phyloP scores from a whole-genome alignment of 1,140 invertebrate genomes.

The Meloidogyne exigua region DNA sequence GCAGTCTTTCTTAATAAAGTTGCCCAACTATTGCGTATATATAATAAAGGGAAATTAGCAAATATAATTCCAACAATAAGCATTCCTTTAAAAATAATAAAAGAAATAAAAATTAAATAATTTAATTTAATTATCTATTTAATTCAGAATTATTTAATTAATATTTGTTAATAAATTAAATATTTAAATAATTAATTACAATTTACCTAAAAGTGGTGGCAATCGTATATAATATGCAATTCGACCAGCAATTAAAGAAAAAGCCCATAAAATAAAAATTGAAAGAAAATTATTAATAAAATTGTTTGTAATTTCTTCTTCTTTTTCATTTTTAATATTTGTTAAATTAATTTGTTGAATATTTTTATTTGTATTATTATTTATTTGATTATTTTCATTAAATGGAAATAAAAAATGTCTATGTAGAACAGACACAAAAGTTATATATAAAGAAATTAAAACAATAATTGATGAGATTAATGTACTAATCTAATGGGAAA shows the following conservation, averaged over 20 bases:
- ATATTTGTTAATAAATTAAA: neutral
- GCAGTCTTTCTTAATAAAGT: conserved; percentile 50
- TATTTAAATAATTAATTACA: neutral
- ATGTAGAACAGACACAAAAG: neutral
- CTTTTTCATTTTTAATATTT: too few species aligned
- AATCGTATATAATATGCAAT: conserved; percentile 24
- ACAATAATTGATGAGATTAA: neutral
- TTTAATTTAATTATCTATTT: too few species aligned
- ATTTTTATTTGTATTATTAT: neutral
- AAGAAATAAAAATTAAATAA: neutral
- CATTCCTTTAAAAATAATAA: conserved; percentile 71
- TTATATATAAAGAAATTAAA: conserved; percentile 3
- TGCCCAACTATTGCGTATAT: conserved; percentile 66
- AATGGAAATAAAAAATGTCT: neutral
- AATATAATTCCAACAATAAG: conserved; percentile 77
- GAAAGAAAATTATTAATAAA: conserved; percentile 30
- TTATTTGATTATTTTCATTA: neutral
- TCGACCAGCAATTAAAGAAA: conserved; percentile 30
- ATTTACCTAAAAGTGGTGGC: conserved; percentile 46
- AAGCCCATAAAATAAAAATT: conserved; percentile 46
- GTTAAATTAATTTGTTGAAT: conserved; percentile 7
- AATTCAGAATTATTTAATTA: too few species aligned
- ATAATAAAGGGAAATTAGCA: conserved; percentile 73
- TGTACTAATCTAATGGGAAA: neutral
- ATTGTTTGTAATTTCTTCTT: neutral